Conservation (phyloP, 2,888 invertebrate species). For the Nycteola revayana region DNA sequence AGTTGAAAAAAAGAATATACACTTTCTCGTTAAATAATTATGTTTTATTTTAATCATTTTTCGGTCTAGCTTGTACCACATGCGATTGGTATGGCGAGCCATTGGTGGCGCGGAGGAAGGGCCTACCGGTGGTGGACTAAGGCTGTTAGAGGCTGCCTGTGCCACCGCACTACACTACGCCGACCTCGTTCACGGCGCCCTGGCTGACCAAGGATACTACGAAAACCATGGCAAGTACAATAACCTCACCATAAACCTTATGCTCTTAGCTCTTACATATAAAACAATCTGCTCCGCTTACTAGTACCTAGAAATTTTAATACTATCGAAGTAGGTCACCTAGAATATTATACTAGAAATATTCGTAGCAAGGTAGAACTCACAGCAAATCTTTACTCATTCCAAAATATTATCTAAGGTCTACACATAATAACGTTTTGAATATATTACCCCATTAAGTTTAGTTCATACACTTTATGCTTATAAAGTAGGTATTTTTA, state of each 20-base stretch:
- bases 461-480: no score
- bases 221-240: conserved; percentile 81
- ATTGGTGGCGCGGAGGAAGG: conserved; percentile 95
- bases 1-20: no score
- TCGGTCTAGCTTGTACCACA: conserved; percentile 84
- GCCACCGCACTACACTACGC: conserved; percentile 93
- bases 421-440: no score
- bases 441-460: no score
- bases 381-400: not conserved
- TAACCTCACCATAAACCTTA: not conserved
- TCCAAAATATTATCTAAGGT: no score
- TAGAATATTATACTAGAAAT: conserved; percentile 1
- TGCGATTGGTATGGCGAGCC: conserved; percentile 95
- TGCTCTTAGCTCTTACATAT: no score
- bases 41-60: no score
- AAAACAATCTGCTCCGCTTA: not conserved
- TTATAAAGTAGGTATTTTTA: no score
- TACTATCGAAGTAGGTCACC: conserved; percentile 5
- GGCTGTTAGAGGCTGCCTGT: conserved; percentile 90
- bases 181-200: conserved; percentile 90
- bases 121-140: conserved; percentile 86
- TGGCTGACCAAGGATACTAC: conserved; percentile 91
- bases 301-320: not conserved
- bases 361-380: not conserved
- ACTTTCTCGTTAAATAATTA: no score